Evolutionary conservation across 2,797 vertebrate species (phyloP), one percentile per base, ranked within the genome.

Genomic region (Parambassis ranga): DNA sequence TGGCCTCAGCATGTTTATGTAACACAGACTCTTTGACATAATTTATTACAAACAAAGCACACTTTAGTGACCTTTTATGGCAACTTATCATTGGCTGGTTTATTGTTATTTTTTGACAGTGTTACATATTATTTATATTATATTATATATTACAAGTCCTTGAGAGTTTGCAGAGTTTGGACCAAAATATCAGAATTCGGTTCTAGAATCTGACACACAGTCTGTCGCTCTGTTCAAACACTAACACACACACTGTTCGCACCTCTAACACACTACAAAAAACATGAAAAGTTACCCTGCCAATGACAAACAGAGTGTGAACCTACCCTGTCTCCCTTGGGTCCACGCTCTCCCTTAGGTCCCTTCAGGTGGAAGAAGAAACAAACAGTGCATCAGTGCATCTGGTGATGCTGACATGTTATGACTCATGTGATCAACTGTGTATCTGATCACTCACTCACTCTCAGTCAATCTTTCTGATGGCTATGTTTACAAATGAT

Each of bases 301-400:
- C 9, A 47, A 9, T 10, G 8, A 60, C 42, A 15, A 31, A 61
- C 18, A 56, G 24, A 67, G 18, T 19, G 13, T 5, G 1, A 51
- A 88, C 94, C 58, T 92, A 98, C 97, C 88, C 89, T 92, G 0
- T 96, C 95, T 80, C 96, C 97, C 83, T 90, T 96, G 67, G 93
- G 89, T 52, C 96, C 96, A 32, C 87, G 80, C 6, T 93, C 91
- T 92, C 96, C 96, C 68, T 85, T 93, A 81, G 96, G 95, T 89
- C 92, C 93, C 92, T 93, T 55, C 38, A 15, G 32, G 52, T 4
- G 13, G 39, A 72, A 27, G 39, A 62, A 39, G 53, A 30, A 37
- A 37, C 49, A 41, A 33, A 20, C 7, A n/a, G 10, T 22, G 3
- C n/a, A n/a, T 60, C 10, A 57, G n/a, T 44, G 3, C 13, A 3